phyloP scores from a whole-genome alignment of 2,888 invertebrate species.

The Drosophila conformis region DNA sequence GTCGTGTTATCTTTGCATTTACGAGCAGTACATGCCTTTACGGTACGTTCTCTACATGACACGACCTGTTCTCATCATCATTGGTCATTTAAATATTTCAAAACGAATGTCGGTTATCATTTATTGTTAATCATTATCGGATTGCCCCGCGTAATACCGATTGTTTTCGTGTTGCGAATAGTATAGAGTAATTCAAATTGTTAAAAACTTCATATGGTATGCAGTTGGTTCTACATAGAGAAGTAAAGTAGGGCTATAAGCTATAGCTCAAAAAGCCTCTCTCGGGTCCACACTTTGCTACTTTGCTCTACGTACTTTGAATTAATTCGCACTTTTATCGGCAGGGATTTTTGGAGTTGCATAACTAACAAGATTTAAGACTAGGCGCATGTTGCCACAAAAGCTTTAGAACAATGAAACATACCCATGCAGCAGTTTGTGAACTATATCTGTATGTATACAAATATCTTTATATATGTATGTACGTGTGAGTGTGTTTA shows the following conservation, averaged over 20 bases:
- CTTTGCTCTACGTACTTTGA: not conserved
- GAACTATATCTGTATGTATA: slow-evolving; percentile 3
- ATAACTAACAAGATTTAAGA: slow-evolving; percentile 1
- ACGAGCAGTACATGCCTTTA: slow-evolving; percentile 78
- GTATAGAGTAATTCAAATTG: slow-evolving; percentile 40
- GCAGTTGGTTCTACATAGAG: not conserved
- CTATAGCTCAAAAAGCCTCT: slow-evolving; percentile 10
- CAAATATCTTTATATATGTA: not conserved
- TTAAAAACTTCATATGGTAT: slow-evolving; percentile 10
- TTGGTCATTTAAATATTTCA: slow-evolving; percentile 36
- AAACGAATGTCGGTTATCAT: slow-evolving; percentile 29
- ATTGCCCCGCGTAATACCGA: slow-evolving; percentile 26
- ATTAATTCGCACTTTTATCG: not conserved
- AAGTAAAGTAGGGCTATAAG: not conserved
- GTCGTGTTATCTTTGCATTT: slow-evolving; percentile 78
- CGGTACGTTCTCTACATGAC: slow-evolving; percentile 82
- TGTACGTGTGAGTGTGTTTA: not conserved
- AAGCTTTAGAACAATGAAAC: slow-evolving; percentile 75
- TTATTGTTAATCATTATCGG: slow-evolving; percentile 40
- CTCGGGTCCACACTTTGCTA: slow-evolving; percentile 8
- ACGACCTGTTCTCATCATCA: slow-evolving; percentile 81
- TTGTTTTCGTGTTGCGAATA: slow-evolving; percentile 18
- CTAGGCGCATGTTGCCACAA: slow-evolving; percentile 33
- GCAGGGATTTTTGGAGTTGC: slow-evolving; percentile 1
- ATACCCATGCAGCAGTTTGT: slow-evolving; percentile 65